These are phyloP conservation scores for Octopus bimaculoides DNA, from an alignment of 1,140 invertebrate species.

Conservation along the genomic window DNA sequence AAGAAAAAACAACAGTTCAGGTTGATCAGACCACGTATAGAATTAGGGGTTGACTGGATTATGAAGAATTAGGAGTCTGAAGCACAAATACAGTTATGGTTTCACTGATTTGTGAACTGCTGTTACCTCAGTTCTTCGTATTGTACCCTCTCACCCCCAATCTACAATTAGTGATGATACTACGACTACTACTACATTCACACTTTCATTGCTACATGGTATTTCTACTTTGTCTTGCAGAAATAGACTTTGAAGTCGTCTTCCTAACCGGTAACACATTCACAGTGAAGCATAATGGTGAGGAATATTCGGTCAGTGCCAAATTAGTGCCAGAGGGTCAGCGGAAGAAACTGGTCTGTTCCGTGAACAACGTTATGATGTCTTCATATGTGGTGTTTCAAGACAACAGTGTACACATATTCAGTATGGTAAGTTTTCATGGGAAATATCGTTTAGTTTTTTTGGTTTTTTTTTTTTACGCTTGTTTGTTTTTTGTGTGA, in stretches of 20 bases:
- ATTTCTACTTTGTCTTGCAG: slow-evolving; percentile 31
- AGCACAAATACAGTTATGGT: no score
- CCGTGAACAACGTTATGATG: slow-evolving; percentile 51
- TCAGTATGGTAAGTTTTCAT: slow-evolving; percentile 49
- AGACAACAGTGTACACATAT: slow-evolving; percentile 56
- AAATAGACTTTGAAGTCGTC: slow-evolving; percentile 34
- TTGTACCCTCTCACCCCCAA: no score
- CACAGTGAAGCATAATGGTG: slow-evolving; percentile 40
- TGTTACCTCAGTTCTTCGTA: no score
- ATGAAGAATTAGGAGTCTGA: no score
- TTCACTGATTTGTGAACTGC: no score
- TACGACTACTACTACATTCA: no score
- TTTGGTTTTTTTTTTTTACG: neutral
- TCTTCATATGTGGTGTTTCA: slow-evolving; percentile 51
- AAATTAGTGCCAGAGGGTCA: slow-evolving; percentile 34
- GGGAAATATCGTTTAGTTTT: neutral
- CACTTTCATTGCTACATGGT: neutral
- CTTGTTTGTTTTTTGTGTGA: neutral
- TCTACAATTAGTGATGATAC: no score
- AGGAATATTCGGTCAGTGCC: slow-evolving; percentile 52
- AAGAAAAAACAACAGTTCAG: no score
- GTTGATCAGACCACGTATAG: no score
- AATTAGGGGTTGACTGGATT: no score
- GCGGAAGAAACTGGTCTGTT: slow-evolving; percentile 40
- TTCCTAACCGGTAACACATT: slow-evolving; percentile 30